These are phyloP conservation scores for Anisognathus igniventris DNA, from an alignment of 2,797 vertebrate genomes.

Conservation along the genomic window DNA sequence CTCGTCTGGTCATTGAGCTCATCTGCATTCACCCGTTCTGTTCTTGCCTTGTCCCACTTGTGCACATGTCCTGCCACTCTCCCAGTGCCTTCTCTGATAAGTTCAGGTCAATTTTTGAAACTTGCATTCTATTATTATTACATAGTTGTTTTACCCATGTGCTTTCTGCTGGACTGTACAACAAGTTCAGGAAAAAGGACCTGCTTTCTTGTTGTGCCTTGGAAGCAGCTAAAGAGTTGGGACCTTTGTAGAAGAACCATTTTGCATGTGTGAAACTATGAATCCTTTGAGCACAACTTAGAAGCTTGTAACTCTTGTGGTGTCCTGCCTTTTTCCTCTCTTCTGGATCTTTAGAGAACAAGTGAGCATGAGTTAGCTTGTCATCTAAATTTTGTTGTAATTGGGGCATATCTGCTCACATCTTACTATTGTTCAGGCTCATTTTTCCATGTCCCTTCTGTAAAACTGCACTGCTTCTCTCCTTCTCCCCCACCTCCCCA, in stretches of 20 bases:
- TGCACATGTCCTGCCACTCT: accelerated
- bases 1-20: not conserved
- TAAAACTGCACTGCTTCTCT: not conserved
- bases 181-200: not conserved
- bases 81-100: not conserved
- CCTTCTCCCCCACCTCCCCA: not conserved
- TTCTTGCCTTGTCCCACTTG: not conserved
- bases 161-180: not conserved
- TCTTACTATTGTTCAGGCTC: not conserved
- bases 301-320: not conserved
- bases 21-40: not conserved
- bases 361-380: not conserved
- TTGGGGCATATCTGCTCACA: not conserved
- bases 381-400: not conserved
- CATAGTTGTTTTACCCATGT: not conserved
- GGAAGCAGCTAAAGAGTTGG: not conserved
- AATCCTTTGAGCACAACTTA: not conserved
- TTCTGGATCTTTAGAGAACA: not conserved
- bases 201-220: not conserved
- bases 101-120: not conserved
- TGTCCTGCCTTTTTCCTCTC: not conserved
- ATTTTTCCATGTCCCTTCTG: not conserved
- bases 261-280: not conserved
- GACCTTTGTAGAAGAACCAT: not conserved
- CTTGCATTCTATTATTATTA: not conserved